Evolutionary conservation across 2,113 vertebrate species (phyloP).

Genomic region (Drymodes brunneopygia): DNA sequence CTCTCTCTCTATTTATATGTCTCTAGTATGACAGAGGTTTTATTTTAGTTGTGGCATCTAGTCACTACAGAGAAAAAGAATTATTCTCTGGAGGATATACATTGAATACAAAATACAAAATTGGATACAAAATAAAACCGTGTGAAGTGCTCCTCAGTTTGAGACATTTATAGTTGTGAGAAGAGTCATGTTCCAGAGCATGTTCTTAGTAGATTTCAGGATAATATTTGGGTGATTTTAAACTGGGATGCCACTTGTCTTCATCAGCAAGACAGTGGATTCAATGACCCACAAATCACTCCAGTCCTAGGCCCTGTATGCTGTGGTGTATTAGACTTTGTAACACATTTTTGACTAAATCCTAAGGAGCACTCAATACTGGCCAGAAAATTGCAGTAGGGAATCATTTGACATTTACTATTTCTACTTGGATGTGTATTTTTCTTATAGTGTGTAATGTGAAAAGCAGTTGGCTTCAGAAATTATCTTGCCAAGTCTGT

Average conservation of each 20-base stretch:
- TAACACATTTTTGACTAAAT: neutral
- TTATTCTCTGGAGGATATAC: neutral
- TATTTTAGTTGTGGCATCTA: neutral
- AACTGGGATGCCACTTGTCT: neutral
- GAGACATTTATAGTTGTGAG: neutral
- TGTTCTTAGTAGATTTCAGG: neutral
- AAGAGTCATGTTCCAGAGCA: neutral
- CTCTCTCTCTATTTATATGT: neutral
- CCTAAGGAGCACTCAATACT: neutral
- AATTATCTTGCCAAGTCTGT: neutral
- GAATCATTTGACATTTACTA: neutral
- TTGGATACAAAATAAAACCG: neutral
- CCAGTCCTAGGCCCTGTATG: neutral
- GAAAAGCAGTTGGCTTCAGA: neutral
- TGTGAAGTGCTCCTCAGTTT: neutral
- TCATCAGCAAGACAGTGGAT: neutral
- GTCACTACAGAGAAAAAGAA: neutral
- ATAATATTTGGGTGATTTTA: neutral
- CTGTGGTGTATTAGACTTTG: neutral
- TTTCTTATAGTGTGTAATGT: neutral
- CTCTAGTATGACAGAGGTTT: neutral
- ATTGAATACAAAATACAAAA: neutral
- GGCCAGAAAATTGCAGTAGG: neutral
- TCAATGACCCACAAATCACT: rapidly evolving
- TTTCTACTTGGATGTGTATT: neutral